Percentiles rank a stretch among this genome's conserved stretches.
phyloP scores from a whole-genome alignment of 2,113 vertebrate species.

The Pangasianodon hypophthalmus region DNA sequence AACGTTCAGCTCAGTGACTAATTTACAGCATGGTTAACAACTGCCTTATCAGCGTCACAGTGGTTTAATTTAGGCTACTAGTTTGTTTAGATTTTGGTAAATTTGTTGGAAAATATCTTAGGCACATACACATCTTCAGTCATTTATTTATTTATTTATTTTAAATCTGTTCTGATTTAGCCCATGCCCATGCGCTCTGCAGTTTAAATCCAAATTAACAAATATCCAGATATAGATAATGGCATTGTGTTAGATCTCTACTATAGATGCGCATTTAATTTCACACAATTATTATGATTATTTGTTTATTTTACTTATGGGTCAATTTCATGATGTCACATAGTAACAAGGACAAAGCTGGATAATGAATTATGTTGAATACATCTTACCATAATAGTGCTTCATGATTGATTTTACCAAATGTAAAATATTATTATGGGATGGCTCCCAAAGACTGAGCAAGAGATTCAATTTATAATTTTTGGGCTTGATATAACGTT shows the following conservation, averaged over 20 bases:
- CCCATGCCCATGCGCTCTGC: not conserved
- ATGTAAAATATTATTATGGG: not conserved
- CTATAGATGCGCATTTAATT: not conserved
- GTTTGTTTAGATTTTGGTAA: too few relatives aligned
- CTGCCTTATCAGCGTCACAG: not conserved
- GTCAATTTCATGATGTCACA: not conserved
- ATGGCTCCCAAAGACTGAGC: not conserved
- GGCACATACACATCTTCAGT: not conserved
- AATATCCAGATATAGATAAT: not conserved
- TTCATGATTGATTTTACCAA: too few relatives aligned
- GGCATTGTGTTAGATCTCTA: not conserved
- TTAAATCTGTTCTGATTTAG: not conserved
- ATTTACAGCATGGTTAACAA: not conserved
- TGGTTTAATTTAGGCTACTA: not conserved
- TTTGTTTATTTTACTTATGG: not conserved
- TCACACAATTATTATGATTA: not conserved
- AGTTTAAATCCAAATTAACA: not conserved
- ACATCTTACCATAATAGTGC: not conserved
- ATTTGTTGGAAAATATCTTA: not conserved
- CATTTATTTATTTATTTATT: too few relatives aligned
- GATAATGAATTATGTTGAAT: not conserved
- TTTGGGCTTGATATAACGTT: slow-evolving; percentile 63
- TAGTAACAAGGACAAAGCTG: slow-evolving; percentile 17
- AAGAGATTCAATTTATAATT: slow-evolving; percentile 46
- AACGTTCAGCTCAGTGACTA: not conserved